Base-by-base conservation (phyloP, 2,888 invertebrate genomes). In the Pristionchus mayeri region DNA sequence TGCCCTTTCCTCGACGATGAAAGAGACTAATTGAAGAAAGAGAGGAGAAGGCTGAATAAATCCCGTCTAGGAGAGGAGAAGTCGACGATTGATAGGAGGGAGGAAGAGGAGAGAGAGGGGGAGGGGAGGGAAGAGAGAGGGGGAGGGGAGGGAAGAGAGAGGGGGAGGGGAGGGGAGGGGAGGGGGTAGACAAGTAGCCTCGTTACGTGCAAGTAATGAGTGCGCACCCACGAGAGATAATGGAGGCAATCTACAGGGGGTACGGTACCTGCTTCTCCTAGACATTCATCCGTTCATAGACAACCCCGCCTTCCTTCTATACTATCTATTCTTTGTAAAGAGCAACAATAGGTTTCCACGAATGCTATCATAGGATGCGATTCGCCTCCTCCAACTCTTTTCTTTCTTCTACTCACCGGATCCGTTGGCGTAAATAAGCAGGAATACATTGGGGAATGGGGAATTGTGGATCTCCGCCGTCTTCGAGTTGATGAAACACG, bases 401-500 rank as follows among this genome's bases (percentile, higher is more conserved):
- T n/a, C n/a, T n/a, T n/a, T n/a, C n/a, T n/a, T n/a, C n/a, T n/a
- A 84, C 86, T 40, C 37, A 91, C 91, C 91, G 81, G 91, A 90
- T 44, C 93, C 93, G 85, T 93, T 93, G 40, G 92, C 91, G 84
- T 93, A 93, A 78, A 93, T 92, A 86, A 93, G 89, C 50, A 93
- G 86, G 86, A 93, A 93, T 11, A 93, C 91, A 85, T 93, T 93
- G 44, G 91, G 91, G 85, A 93, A 93, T 1, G 93, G 93, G n/a
- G 89, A 89, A 30, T 90, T 88, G 88, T 93, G 93, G 76, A 93
- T 92, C 57, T 91, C 90, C 52, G 93, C 93, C 21, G 92, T 92
- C 81, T 93, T 93, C 27, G 92, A 92, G 86, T 93, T 92, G 89
- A 93, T 93, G 86, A 92, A 92, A 85, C 92, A 91, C 75, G 90